Base-by-base conservation (phyloP, 1,140 invertebrate species). In the Steinernema khuongi region DNA sequence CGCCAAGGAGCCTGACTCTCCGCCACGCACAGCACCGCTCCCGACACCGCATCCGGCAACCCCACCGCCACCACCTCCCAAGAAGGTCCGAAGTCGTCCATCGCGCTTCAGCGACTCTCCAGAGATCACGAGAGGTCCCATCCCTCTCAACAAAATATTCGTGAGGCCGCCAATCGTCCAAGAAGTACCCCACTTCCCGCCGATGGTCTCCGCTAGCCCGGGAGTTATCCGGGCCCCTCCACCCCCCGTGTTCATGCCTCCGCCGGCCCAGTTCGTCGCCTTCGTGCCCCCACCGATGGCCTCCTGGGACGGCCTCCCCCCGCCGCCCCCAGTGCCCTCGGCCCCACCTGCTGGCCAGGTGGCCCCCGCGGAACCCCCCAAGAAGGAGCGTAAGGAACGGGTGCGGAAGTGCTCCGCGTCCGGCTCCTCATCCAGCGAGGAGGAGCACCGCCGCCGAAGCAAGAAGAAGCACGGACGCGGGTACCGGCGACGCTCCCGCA, bases 21-120 rank as follows among this genome's bases (percentile, higher is more conserved):
- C n/a, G n/a, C n/a, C n/a, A n/a, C n/a, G 11, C 50, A 60, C 4
- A 7, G 7, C 4, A 26, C 26, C 50, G 50, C 50, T 11, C 50
- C 50, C 19, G n/a, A n/a, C n/a, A n/a, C n/a, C n/a, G n/a, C 50
- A 14, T 7, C 26, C 50, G 50, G 7, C 50, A 4, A n/a, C 50
- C 4, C 50, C 50, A 14, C 14, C 22, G 50, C 36, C 7, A 41
- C 50, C 50, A 22, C 36, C 7, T 11, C 50, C 50, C 14, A 60
- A 11, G 50, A 60, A 60, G 19, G 50, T 60, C 26, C 50, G 50
- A 14, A 26, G 11, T 60, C 50, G 50, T 4, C 50, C 11, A 7
- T 60, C 50, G 19, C 7, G 50, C 14, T 60, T 60, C 50, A 60
- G 50, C 19, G 50, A 60, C 19, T 60, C 50, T 60, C 50, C 50